Evolutionary conservation across 2,888 invertebrate genomes (phyloP).

Genomic region (Amiota mariae): DNA sequence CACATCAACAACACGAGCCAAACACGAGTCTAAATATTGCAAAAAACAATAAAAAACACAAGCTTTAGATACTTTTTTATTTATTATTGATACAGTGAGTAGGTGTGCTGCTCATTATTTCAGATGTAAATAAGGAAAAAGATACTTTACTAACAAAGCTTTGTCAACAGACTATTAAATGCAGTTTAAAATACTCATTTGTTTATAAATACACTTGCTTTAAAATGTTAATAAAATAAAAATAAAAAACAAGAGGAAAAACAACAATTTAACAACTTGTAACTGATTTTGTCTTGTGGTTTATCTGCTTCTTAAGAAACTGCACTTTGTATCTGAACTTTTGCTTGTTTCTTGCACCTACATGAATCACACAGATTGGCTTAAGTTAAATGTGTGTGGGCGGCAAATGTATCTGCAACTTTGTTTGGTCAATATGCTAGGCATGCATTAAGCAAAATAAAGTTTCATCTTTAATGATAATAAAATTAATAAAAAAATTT

Average conservation of each 20-base stretch:
- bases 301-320: background rate
- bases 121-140: too few species aligned
- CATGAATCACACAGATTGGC: background rate
- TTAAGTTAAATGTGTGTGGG: background rate
- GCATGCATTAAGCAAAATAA: too few species aligned
- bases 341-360: constrained; percentile 9
- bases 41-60: background rate
- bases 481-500: background rate
- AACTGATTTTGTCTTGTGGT: background rate
- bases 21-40: background rate
- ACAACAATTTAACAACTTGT: background rate
- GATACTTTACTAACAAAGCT: too few species aligned
- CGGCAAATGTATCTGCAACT: background rate
- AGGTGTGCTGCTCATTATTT: too few species aligned
- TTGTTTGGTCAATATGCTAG: too few species aligned
- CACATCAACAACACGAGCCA: constrained; percentile 4
- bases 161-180: too few species aligned
- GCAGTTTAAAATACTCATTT: too few species aligned
- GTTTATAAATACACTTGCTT: too few species aligned
- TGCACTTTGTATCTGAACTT: background rate
- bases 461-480: too few species aligned
- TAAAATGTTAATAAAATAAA: too few species aligned
- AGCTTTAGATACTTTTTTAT: background rate
- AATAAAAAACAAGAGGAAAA: background rate
- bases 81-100: too few species aligned